phyloP scores from a whole-genome alignment of 2,888 invertebrate species.

The Steinernema hermaphroditum region DNA sequence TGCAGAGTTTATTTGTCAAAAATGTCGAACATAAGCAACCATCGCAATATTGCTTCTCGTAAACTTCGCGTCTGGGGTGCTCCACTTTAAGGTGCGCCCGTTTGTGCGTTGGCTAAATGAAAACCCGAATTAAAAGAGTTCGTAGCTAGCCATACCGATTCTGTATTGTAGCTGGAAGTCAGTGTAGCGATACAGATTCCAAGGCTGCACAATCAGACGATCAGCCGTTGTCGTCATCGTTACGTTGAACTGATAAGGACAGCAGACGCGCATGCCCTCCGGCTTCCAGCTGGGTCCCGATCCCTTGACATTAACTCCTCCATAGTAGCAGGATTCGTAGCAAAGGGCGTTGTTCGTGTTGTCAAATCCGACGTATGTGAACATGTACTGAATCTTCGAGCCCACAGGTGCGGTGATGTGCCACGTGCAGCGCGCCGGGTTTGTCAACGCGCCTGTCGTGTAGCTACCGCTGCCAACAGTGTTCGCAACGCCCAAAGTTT shows the following conservation, averaged over 20 bases:
- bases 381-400: neutral
- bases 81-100: too few relatives aligned
- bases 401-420: neutral
- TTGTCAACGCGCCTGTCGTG: neutral
- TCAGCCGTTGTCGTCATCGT: neutral
- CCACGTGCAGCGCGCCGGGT: neutral
- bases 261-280: neutral
- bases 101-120: too few relatives aligned
- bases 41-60: too few relatives aligned
- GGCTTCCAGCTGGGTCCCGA: neutral
- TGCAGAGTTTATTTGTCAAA: too few relatives aligned
- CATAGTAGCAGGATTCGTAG: neutral
- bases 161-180: too few relatives aligned
- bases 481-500: neutral
- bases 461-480: neutral
- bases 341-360: neutral
- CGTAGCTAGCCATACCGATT: too few relatives aligned
- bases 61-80: too few relatives aligned
- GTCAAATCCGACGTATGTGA: neutral
- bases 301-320: neutral
- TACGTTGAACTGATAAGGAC: neutral
- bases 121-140: too few relatives aligned
- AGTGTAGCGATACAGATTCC: too few relatives aligned
- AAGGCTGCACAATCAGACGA: too few relatives aligned
- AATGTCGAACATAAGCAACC: too few relatives aligned